Conservation (phyloP, 1,140 invertebrate species). For the Drosophila obscura region DNA sequence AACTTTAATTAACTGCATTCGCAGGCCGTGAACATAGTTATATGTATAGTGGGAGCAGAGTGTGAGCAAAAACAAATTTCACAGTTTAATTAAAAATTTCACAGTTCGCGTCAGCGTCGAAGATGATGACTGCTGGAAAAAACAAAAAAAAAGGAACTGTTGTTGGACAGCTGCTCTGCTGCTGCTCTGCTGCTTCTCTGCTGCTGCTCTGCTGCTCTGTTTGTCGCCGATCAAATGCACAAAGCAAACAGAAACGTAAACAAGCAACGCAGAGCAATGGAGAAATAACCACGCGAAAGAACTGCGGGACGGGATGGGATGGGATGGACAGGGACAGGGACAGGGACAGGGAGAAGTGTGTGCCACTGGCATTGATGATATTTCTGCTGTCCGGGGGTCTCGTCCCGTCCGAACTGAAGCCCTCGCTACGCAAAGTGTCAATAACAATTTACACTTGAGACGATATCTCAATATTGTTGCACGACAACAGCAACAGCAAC, state of each 20-base stretch:
- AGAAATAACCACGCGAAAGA: constrained; percentile 22
- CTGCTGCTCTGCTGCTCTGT: constrained; percentile 2
- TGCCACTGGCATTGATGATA: constrained; percentile 62
- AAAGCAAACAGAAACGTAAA: constrained; percentile 64
- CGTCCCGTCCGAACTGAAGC: constrained; percentile 8
- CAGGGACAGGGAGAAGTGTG: not conserved
- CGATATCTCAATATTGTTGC: constrained; percentile 80
- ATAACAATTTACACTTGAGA: constrained; percentile 81
- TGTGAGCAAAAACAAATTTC: constrained; percentile 21
- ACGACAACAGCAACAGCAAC: constrained; percentile 45
- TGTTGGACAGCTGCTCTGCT: constrained; percentile 21
- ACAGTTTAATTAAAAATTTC: constrained; percentile 47
- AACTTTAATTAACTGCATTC: constrained; percentile 38
- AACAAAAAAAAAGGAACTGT: too few species aligned
- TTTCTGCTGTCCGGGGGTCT: constrained; percentile 32
- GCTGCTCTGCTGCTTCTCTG: not conserved
- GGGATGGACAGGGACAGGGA: not conserved
- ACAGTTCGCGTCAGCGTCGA: not conserved
- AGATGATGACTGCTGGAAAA: not conserved
- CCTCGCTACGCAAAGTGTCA: constrained; percentile 72
- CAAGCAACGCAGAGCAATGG: constrained; percentile 27
- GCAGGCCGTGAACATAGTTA: not conserved
- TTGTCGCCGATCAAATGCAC: constrained; percentile 57
- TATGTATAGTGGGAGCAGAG: not conserved
- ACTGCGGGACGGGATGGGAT: not conserved